phyloP scores from a whole-genome alignment of 1,140 invertebrate species.

The Tetramorium parvispinum region DNA sequence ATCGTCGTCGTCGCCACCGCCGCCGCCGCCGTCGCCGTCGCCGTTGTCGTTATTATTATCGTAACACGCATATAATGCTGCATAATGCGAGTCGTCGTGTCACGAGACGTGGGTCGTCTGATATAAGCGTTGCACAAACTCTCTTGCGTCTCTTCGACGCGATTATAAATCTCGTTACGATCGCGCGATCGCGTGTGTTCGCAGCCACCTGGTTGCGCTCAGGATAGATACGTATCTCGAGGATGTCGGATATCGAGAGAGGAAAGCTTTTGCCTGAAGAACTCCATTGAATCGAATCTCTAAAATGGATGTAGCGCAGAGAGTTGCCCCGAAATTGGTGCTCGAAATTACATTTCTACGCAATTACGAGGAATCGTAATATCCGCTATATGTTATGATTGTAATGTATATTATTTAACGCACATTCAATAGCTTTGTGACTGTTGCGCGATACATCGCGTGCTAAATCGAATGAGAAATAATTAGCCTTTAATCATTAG shows the following conservation, averaged over 20 bases:
- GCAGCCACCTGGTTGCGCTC: slow-evolving; percentile 39
- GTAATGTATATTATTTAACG: neutral
- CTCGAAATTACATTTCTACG: slow-evolving; percentile 13
- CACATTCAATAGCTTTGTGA: neutral
- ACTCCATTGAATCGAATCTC: neutral
- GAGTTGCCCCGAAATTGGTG: neutral
- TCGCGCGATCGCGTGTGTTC: slow-evolving; percentile 42
- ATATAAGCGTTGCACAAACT: slow-evolving; percentile 67
- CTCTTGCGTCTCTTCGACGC: slow-evolving; percentile 51
- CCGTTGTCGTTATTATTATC: slow-evolving; percentile 79
- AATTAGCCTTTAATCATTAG: slow-evolving; percentile 3
- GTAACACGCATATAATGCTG: slow-evolving; percentile 76
- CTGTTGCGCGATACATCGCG: neutral
- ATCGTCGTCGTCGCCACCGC: slow-evolving; percentile 8
- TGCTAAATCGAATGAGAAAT: neutral
- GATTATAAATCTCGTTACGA: slow-evolving; percentile 75
- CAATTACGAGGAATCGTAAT: slow-evolving; percentile 5
- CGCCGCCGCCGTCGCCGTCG: slow-evolving; percentile 64
- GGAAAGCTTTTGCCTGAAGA: neutral
- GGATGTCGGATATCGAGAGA: neutral
- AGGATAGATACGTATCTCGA: neutral
- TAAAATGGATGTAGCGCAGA: neutral
- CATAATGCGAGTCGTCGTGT: slow-evolving; percentile 72
- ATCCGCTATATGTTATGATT: neutral
- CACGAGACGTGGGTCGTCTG: slow-evolving; percentile 68